Evolutionary conservation across 2,113 vertebrate genomes (phyloP), one percentile per base, ranked within the genome.

Genomic region (Bubalus kerabau): DNA sequence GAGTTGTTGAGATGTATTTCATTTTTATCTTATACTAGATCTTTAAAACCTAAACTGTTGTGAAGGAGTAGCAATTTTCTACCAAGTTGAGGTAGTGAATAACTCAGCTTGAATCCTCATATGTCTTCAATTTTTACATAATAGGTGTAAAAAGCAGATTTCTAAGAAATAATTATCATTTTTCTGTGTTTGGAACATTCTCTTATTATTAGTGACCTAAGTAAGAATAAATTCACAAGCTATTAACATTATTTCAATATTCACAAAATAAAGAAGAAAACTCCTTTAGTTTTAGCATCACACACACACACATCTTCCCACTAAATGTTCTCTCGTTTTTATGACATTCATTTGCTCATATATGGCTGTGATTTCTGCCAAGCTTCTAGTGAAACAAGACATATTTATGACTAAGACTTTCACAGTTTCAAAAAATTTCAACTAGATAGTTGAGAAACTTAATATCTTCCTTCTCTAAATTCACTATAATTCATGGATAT

Each of bases 341-440:
- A 74, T 85, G 46, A 87, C 76, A 71, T 91, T 95, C 30, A 60
- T 97, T 95, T 93, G 81, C 40, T 96, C 76, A 85, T 87, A 94
- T 88, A 64, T 74, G 92, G 28, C 46, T 93, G 62, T 91, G 81
- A 97, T 94, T 92, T 96, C 74, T 97, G 91, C 95, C 95, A 97
- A 88, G 40, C 7, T 32, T 90, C 85, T 80, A 78, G 57, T 95
- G 40, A 97, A 95, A 93, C 85, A 60, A 84, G 76, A 96, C 74
- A 83, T 60, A 28, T 97, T 95, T 90, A 97, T 95, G 91, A 95
- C 60, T 76, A 90, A 95, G 74, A 62, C 76, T 92, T 97, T 84
- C 60, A 78, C 36, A 84, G 62, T 40, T 95, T 95, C 71, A 92
- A 87, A 96, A 98, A 67, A 57, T 52, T 94, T 92, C 43, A 87